Percentiles rank a stretch among this genome's conserved stretches.
Conservation (phyloP, 1,140 invertebrate genomes). For the Cydia splendana region DNA sequence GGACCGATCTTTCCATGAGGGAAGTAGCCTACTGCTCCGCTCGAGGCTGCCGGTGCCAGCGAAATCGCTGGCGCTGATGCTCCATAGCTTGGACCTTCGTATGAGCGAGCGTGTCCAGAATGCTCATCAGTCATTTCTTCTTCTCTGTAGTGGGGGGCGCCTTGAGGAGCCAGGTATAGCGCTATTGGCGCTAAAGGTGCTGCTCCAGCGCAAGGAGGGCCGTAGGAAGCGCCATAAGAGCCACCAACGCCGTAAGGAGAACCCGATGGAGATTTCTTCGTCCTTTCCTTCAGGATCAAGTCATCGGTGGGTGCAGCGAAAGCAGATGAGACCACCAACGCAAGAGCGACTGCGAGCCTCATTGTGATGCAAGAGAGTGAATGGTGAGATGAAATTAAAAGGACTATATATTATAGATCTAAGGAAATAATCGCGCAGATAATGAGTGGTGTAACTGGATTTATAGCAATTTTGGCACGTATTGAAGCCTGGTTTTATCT, state of each 20-base stretch:
- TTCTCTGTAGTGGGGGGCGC: conserved; percentile 34
- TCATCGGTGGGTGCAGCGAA: conserved; percentile 12
- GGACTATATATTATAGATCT: conserved; percentile 10
- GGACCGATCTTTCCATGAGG: conserved; percentile 37
- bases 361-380: conserved; percentile 14
- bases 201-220: conserved; percentile 30
- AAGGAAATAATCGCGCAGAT: not conserved
- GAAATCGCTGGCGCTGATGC: not conserved
- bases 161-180: conserved; percentile 1
- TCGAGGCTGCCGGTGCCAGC: not conserved
- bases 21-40: conserved; percentile 35
- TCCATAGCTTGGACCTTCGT: conserved; percentile 28
- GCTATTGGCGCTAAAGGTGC: conserved; percentile 13
- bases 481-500: conserved; percentile 1
- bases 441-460: not conserved
- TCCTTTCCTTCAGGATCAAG: not conserved
- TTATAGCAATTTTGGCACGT: conserved; percentile 23
- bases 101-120: conserved; percentile 31
- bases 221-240: not conserved
- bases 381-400: not conserved
- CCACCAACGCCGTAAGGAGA: not conserved
- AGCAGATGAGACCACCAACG: not conserved
- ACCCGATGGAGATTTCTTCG: not conserved
- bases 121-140: conserved; percentile 29
- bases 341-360: conserved; percentile 1